phyloP scores from a whole-genome alignment of 1,140 invertebrate genomes.

The Stratiolaelaps scimitus region DNA sequence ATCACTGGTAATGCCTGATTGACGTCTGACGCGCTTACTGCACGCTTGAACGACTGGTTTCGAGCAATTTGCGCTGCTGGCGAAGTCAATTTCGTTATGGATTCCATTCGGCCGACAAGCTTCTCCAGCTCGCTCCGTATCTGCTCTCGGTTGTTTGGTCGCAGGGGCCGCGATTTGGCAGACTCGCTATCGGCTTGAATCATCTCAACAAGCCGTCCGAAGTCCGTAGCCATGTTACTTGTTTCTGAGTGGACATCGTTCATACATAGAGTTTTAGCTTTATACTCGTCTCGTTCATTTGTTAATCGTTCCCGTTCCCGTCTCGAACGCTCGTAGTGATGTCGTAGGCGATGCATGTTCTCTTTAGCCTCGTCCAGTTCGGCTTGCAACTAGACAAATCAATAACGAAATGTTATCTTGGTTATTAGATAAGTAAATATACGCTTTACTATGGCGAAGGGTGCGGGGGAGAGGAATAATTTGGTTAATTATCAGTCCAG shows the following conservation, averaged over 20 bases:
- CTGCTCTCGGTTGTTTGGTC: constrained; percentile 11
- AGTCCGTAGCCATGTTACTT: constrained; percentile 9
- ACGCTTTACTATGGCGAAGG: neutral
- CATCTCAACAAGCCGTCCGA: constrained; percentile 8
- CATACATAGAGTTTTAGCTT: constrained; percentile 11
- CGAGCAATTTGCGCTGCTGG: constrained; percentile 23
- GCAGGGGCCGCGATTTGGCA: constrained; percentile 4
- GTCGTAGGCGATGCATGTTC: constrained; percentile 74
- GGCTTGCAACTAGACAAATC: constrained; percentile 65
- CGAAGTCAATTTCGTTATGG: constrained; percentile 2
- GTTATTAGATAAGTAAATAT: neutral
- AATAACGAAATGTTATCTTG: constrained; percentile 16
- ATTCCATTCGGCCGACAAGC: constrained; percentile 19
- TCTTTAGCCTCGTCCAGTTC: constrained; percentile 73
- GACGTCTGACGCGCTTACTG: constrained; percentile 20
- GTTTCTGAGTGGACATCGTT: constrained; percentile 24
- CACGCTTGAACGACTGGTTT: constrained; percentile 17
- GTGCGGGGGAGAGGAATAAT: constrained; percentile 48
- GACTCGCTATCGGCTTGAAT: constrained; percentile 20
- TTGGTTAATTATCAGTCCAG: constrained; percentile 72
- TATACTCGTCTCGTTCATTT: constrained; percentile 46
- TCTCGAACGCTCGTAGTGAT: constrained; percentile 76
- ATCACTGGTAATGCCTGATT: constrained; percentile 14
- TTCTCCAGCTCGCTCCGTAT: neutral
- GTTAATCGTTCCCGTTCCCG: constrained; percentile 72